Base-by-base conservation (phyloP, 2,797 vertebrate species). In the Aphelocoma californica region DNA sequence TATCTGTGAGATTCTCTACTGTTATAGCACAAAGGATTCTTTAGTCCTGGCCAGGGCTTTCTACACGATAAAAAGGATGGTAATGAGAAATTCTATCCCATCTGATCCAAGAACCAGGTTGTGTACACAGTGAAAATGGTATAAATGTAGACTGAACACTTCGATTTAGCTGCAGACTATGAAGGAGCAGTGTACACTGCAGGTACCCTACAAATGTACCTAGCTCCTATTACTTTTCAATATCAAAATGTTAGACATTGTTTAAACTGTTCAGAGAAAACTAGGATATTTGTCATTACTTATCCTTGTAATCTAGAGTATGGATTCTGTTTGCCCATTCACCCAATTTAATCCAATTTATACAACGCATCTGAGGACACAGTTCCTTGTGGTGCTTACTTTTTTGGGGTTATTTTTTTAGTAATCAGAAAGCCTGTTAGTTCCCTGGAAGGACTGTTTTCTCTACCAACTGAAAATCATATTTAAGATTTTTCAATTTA, bases 351-450 rank as follows among this genome's bases (percentile, higher is more conserved):
- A 47, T 40, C 44, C 11, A 24, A 58, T 72, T 50, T 23, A 50
- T 54, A 34, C 38, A 81, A 28, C 0, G 0, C 0, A 0, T 38
- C 42, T 36, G 24, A 21, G 74, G 57, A 67, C 32, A 64, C 10
- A 13, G 15, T 56, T 67, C 15, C 14, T 4, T 25, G 4, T 51
- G 58, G 26, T 57, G 26, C 16, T n/a, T 29, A 6, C 9, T 34
- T 42, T 50, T 44, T 34, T 21, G n/a, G 16, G 3, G 1, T 3
- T 8, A 12, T 71, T 79, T 31, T 25, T 40, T 38, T 44, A 90
- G 12, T 44, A 53, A 81, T 88, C 23, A 71, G 65, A 86, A 91
- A 81, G 3, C 7, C 23, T 42, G 9, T n/a, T 44, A 58, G 32
- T 19, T 85, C 44, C 13, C 36, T 81, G 8, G 29, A 66, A 75